A percentile compares a stretch with the other conserved stretches of the same genome.
These are phyloP conservation scores for Orthonychiurus folsomi DNA, from an alignment of 2,888 invertebrate genomes.

Conservation along the genomic window DNA sequence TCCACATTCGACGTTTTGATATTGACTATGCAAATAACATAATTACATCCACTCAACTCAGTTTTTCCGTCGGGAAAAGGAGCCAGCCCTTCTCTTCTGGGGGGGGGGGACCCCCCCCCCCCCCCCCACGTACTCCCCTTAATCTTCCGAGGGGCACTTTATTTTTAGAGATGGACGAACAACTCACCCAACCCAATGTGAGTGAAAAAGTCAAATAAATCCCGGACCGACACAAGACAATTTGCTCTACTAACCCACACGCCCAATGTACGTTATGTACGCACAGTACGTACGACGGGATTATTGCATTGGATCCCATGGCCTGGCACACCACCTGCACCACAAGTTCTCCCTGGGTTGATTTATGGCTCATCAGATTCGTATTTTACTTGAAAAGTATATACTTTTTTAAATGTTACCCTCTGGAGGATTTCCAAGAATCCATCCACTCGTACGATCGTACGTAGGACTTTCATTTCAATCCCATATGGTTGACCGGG, in stretches of 20 bases:
- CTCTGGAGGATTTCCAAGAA: slow-evolving; percentile 21
- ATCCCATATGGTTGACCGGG: too few relatives aligned
- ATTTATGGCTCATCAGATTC: slow-evolving; percentile 20
- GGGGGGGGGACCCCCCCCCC: too few relatives aligned
- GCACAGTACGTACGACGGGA: too few relatives aligned
- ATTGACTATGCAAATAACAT: slow-evolving; percentile 28
- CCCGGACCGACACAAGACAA: too few relatives aligned
- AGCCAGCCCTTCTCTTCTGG: neutral
- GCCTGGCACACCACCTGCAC: slow-evolving; percentile 10
- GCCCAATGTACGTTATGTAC: too few relatives aligned
- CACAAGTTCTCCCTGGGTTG: slow-evolving; percentile 13
- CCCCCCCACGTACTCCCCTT: too few relatives aligned
- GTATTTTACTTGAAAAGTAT: slow-evolving; percentile 25
- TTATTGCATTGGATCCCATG: too few relatives aligned
- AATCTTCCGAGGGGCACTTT: too few relatives aligned
- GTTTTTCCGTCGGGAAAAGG: neutral
- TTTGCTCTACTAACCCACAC: neutral
- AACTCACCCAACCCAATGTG: too few relatives aligned
- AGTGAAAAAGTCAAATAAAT: too few relatives aligned
- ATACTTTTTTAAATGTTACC: slow-evolving; percentile 21
- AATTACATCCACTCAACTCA: slow-evolving; percentile 16
- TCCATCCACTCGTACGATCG: neutral
- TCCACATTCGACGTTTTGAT: slow-evolving; percentile 10
- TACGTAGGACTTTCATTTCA: too few relatives aligned
- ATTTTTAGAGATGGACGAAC: slow-evolving; percentile 24